Evolutionary conservation across 1,140 invertebrate species (phyloP).

Genomic region (Cardiocondyla obscurior): DNA sequence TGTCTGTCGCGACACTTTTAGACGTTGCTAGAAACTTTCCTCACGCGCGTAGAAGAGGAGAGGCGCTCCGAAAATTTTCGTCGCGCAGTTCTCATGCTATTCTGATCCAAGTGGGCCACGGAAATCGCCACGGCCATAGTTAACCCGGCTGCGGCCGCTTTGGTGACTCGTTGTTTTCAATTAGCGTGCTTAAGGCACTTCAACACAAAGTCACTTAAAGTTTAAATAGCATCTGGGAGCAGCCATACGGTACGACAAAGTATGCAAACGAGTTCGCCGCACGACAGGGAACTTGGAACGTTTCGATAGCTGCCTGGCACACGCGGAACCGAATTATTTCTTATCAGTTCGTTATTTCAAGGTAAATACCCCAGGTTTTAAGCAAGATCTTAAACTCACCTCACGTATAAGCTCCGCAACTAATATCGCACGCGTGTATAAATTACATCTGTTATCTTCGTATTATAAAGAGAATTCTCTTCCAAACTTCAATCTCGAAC

Average conservation of each 20-base stretch:
- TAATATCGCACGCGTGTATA: background rate
- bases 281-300: background rate
- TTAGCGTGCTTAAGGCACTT: conserved; percentile 40
- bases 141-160: conserved; percentile 29
- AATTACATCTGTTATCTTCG: background rate
- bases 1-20: background rate
- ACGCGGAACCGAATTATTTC: background rate
- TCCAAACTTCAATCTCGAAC: background rate
- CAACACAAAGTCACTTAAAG: conserved; percentile 45
- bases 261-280: conserved; percentile 31
- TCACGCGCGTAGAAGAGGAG: background rate
- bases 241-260: background rate
- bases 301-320: background rate
- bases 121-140: conserved; percentile 25
- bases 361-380: background rate
- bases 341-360: conserved; percentile 5
- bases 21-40: background rate
- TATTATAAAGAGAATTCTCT: background rate
- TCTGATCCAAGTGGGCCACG: conserved; percentile 46
- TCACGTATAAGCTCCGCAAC: background rate
- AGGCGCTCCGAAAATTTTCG: conserved; percentile 2
- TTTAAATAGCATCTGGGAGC: conserved; percentile 42
- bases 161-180: conserved; percentile 49
- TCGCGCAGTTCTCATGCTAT: conserved; percentile 17
- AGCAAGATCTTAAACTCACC: background rate